Percentiles rank a stretch among this genome's conserved stretches.
These are phyloP conservation scores for Sericinus montela DNA, from an alignment of 2,888 invertebrate species.

Conservation along the genomic window DNA sequence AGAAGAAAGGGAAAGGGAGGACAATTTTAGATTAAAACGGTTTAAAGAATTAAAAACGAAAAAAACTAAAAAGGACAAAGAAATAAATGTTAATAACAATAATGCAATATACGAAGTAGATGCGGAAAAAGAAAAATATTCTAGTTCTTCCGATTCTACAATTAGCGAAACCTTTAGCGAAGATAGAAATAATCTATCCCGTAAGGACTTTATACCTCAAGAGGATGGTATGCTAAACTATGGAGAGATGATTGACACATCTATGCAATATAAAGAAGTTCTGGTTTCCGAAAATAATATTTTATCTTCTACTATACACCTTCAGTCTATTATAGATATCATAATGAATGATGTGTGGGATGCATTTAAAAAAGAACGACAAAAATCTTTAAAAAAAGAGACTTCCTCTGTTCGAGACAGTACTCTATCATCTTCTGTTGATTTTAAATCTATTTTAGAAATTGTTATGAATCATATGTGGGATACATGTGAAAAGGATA, in stretches of 20 bases:
- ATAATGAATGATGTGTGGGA: slow-evolving; percentile 23
- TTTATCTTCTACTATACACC: slow-evolving; percentile 26
- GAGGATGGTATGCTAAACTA: not conserved
- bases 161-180: not conserved
- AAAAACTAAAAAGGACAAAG: slow-evolving; percentile 18
- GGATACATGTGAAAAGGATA: slow-evolving; percentile 18
- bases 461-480: slow-evolving; percentile 23
- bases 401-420: slow-evolving; percentile 10
- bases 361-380: slow-evolving; percentile 14
- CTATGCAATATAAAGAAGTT: slow-evolving; percentile 20
- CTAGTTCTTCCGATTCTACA: not conserved
- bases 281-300: slow-evolving; percentile 26
- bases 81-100: not conserved
- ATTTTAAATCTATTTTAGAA: slow-evolving; percentile 25
- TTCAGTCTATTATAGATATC: slow-evolving; percentile 24
- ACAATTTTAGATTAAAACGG: slow-evolving; percentile 39
- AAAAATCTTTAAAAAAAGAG: not conserved
- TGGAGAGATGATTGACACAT: not conserved
- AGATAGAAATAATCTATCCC: not conserved
- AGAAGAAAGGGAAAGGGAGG: slow-evolving; percentile 36
- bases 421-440: slow-evolving; percentile 28
- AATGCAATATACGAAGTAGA: not conserved
- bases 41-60: slow-evolving; percentile 35
- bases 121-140: not conserved
- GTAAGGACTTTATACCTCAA: not conserved